phyloP scores from a whole-genome alignment of 2,888 invertebrate genomes.

The Dynastes hyllus region DNA sequence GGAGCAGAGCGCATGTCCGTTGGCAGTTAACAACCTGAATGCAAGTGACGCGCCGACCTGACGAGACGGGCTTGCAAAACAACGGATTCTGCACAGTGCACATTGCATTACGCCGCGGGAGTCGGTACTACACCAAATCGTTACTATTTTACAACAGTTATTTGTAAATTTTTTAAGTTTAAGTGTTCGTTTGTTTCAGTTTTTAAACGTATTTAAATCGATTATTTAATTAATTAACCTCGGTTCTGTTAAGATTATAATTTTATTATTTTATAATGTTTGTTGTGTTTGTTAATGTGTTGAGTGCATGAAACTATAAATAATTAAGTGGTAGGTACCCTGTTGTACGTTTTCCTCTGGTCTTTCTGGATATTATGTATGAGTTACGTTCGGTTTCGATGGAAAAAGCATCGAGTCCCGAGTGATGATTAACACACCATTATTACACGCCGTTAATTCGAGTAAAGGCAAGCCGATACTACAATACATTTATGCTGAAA shows the following conservation, averaged over 20 bases:
- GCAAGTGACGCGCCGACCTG: constrained; percentile 65
- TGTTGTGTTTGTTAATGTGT: constrained; percentile 70
- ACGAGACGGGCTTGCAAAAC: constrained; percentile 70
- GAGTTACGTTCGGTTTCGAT: neutral
- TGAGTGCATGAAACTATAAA: constrained; percentile 57
- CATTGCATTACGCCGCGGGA: constrained; percentile 70
- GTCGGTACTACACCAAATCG: constrained; percentile 70
- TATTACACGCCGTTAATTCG: constrained; percentile 3
- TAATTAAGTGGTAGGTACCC: constrained; percentile 63
- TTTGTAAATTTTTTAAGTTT: constrained; percentile 54
- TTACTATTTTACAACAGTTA: constrained; percentile 57
- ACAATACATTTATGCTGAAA: constrained; percentile 13
- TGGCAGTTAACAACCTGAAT: constrained; percentile 66
- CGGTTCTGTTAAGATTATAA: constrained; percentile 57
- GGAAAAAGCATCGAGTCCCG: constrained; percentile 2
- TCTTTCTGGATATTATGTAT: neutral
- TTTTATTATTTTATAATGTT: constrained; percentile 64
- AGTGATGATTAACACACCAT: constrained; percentile 4
- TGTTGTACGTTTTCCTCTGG: neutral
- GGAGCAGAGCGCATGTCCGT: constrained; percentile 63
- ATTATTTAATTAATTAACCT: constrained; percentile 52
- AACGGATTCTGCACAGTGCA: constrained; percentile 69
- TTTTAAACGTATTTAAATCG: constrained; percentile 52
- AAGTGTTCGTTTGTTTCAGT: constrained; percentile 50
- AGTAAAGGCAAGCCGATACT: neutral